Evolutionary conservation across 2,888 invertebrate species (phyloP), one percentile per base, ranked within the genome.

Genomic region (Trilocha varians): DNA sequence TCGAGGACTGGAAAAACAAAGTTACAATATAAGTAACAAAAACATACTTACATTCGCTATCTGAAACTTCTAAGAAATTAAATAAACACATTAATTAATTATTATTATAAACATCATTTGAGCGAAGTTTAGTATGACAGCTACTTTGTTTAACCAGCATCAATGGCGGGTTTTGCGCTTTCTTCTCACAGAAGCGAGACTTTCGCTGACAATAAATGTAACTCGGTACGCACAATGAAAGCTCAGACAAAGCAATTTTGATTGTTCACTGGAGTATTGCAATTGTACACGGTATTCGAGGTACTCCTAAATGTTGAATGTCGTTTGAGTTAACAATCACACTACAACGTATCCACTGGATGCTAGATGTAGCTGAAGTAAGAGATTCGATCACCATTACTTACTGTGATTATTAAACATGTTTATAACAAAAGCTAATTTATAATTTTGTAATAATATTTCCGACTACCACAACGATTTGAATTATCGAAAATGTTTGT

Each of bases 201-300:
- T 72, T 70, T 72, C 66, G 59, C 66, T 59, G 65, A 65, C 65
- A 65, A 69, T 70, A 70, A 71, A 72, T 70, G 72, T 72, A 66
- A 65, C 62, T 63, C 59, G 56, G 58, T 56, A 56, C 50, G 51
- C 54, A 65, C 67, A 65, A 65, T 65, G 59, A 59, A 59, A 65
- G 62, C 66, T 57, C 57, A 53, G 59, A 49, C 56, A 55, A 56
- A 60, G 58, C 64, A 56, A 67, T 66, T 66, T 67, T 67, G 68
- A 70, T 70, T 69, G 68, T 69, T 64, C 60, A 53, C 46, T 55
- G 58, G 61, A 61, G 65, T 62, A 66, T 70, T 70, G 67, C 68
- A 68, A 70, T 67, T 62, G 71, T 62, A 53, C 54, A 59, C 58
- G 57, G 57, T 61, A 62, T 67, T 63, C 59, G 55, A 59, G 38